Conservation (phyloP, 1,140 invertebrate genomes). For the Mylabris phalerata region DNA sequence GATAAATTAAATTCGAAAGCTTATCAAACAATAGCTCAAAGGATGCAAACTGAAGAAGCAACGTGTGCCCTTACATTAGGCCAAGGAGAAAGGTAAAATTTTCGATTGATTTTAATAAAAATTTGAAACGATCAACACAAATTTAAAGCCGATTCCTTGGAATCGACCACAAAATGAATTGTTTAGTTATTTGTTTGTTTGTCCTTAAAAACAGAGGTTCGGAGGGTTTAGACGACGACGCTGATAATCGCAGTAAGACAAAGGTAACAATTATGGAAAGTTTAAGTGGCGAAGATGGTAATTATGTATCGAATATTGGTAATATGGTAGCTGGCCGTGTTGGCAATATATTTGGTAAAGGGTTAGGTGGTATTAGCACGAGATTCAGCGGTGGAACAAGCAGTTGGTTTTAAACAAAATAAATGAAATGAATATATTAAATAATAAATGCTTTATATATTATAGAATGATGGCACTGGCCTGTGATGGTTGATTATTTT, state of each 20-base stretch:
- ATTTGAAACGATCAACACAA: no score
- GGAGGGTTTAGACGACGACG: constrained; percentile 56
- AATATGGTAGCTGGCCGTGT: constrained; percentile 70
- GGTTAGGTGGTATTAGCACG: constrained; percentile 71
- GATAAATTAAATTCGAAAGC: constrained; percentile 96
- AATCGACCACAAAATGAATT: no score
- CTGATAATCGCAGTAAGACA: constrained; percentile 54
- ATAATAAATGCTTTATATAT: background rate
- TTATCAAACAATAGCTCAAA: constrained; percentile 86
- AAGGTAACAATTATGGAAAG: constrained; percentile 58
- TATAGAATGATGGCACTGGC: constrained; percentile 10
- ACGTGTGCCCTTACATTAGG: constrained; percentile 84
- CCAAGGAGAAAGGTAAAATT: constrained; percentile 56
- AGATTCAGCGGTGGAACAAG: constrained; percentile 66
- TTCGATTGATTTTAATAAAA: no score
- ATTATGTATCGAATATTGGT: constrained; percentile 58
- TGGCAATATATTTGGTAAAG: constrained; percentile 76
- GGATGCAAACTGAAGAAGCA: constrained; percentile 96
- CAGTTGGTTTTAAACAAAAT: constrained; percentile 56
- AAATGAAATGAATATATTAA: background rate
- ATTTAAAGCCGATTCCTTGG: no score
- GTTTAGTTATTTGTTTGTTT: background rate
- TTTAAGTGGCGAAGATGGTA: constrained; percentile 56
- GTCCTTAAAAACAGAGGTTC: constrained; percentile 36
- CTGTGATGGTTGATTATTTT: constrained; percentile 11